These are phyloP conservation scores for Phenganax stokvisi DNA, from an alignment of 92 coral and sea anemone genomes.

Conservation along the genomic window DNA sequence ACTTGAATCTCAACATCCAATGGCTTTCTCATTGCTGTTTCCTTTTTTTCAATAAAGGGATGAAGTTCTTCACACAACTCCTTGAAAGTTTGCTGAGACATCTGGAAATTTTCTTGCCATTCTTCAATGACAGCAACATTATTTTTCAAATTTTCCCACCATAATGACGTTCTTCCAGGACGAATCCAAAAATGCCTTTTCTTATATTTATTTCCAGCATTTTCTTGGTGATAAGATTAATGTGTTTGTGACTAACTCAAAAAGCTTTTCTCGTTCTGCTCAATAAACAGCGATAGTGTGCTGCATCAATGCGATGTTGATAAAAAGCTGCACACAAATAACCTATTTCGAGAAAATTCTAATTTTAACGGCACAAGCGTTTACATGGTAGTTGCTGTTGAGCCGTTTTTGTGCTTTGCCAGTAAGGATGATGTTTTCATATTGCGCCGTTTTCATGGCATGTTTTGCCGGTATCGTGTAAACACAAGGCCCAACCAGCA, in stretches of 20 bases:
- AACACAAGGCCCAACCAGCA: too few relatives aligned
- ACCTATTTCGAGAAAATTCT: too few relatives aligned
- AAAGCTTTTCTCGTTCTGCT: too few relatives aligned
- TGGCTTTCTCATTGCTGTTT: conserved; percentile 25
- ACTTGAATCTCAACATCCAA: conserved; percentile 43
- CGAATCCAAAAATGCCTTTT: background rate
- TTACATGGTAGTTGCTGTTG: background rate
- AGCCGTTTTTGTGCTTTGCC: background rate
- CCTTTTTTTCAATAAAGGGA: too few relatives aligned
- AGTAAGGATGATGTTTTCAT: too few relatives aligned
- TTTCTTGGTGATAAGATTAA: too few relatives aligned
- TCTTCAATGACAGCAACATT: conserved; percentile 11
- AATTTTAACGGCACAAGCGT: background rate
- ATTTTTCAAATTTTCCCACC: conserved; percentile 45
- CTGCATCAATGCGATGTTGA: too few relatives aligned
- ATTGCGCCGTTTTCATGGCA: too few relatives aligned
- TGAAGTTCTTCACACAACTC: conserved; percentile 11
- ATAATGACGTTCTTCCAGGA: conserved; percentile 43
- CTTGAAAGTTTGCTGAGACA: conserved; percentile 26
- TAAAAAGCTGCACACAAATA: too few relatives aligned
- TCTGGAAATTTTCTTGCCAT: conserved; percentile 36
- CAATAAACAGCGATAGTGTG: too few relatives aligned
- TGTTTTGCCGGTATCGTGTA: too few relatives aligned
- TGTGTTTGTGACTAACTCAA: too few relatives aligned
- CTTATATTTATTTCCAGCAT: background rate